Percentiles rank a stretch among this genome's conserved stretches.
Evolutionary conservation across 2,113 vertebrate species (phyloP).

Genomic region (Oostethus manadensis): DNA sequence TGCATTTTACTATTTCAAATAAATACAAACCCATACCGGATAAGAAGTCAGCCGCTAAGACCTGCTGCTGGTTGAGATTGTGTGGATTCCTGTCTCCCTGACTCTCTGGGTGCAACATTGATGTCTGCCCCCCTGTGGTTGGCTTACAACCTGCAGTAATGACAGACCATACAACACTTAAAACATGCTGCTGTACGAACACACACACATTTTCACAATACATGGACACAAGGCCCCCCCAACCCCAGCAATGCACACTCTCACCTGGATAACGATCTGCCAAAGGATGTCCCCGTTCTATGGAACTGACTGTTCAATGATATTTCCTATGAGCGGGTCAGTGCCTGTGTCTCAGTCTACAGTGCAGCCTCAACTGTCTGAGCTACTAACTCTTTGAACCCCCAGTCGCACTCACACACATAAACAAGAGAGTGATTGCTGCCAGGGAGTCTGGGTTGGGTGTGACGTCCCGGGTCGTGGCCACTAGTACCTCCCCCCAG

Average conservation of each 20-base stretch:
- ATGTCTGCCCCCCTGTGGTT: conserved; percentile 46
- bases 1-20: no score
- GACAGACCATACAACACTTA: conserved; percentile 5
- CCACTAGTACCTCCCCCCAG: conserved; percentile 26
- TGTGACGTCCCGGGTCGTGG: conserved; percentile 50
- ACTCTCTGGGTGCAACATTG: conserved; percentile 39
- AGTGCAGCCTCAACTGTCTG: conserved; percentile 56
- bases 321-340: conserved; percentile 36
- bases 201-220: not conserved
- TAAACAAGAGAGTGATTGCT: conserved; percentile 29
- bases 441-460: conserved; percentile 50
- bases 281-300: conserved; percentile 39
- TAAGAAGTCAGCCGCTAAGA: conserved; percentile 45
- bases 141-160: conserved; percentile 46
- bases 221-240: not conserved
- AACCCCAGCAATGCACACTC: not conserved
- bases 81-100: conserved; percentile 51
- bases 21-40: conserved; percentile 45
- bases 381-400: conserved; percentile 57
- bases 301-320: conserved; percentile 35
- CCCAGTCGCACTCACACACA: conserved; percentile 20
- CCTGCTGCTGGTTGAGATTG: conserved; percentile 50
- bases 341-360: conserved; percentile 42
- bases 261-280: conserved; percentile 44
- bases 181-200: not conserved